Evolutionary conservation across 1,140 invertebrate species (phyloP).

Genomic region (Dolichoris vasculosae): DNA sequence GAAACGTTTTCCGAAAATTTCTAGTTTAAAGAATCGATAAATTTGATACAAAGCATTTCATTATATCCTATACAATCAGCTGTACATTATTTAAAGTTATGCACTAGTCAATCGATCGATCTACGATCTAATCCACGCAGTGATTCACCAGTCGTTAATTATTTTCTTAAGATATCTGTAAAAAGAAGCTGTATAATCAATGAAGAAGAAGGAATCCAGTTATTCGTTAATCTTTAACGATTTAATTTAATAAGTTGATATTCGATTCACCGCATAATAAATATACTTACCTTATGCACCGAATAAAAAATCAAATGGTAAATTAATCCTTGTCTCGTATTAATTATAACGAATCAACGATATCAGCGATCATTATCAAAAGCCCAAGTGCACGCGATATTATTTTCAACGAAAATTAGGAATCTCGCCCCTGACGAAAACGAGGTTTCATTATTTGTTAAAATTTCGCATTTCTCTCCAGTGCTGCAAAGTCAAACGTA

Average conservation of each 20-base stretch:
- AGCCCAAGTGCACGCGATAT: background rate
- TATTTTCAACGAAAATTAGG: slow-evolving; percentile 10
- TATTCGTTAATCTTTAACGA: background rate
- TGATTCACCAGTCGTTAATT: too few relatives aligned
- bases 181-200: background rate
- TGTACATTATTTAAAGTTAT: too few relatives aligned
- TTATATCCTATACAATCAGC: background rate
- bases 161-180: background rate
- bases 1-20: background rate
- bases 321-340: too few relatives aligned
- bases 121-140: too few relatives aligned
- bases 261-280: too few relatives aligned
- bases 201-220: background rate
- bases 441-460: background rate
- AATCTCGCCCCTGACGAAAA: background rate
- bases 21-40: background rate
- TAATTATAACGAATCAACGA: background rate
- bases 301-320: background rate
- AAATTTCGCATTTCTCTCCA: background rate
- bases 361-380: background rate
- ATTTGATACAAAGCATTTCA: background rate
- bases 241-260: too few relatives aligned
- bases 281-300: background rate
- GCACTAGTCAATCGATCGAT: too few relatives aligned
- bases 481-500: background rate